Evolutionary conservation across 2,888 invertebrate genomes (phyloP).

Genomic region (Petrolisthes manimaculis): DNA sequence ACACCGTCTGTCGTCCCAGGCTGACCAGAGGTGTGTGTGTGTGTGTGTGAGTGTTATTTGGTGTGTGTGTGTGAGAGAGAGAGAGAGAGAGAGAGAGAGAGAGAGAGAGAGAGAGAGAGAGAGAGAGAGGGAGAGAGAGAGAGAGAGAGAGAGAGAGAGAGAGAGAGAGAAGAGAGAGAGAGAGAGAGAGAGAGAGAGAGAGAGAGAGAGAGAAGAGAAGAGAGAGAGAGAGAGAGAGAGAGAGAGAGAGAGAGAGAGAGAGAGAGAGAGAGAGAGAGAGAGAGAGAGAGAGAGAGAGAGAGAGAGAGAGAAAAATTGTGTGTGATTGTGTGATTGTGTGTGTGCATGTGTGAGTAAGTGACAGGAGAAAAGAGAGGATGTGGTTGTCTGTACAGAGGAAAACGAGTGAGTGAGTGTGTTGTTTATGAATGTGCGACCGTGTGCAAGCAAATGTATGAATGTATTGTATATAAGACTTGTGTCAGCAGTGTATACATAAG

Average conservation of each 20-base stretch:
- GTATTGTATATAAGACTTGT: too few species aligned
- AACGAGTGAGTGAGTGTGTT: background rate
- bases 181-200: background rate
- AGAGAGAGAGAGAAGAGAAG: background rate
- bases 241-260: too few species aligned
- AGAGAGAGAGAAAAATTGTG: background rate
- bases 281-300: too few species aligned
- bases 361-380: background rate
- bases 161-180: background rate
- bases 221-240: background rate
- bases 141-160: background rate
- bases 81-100: too few species aligned
- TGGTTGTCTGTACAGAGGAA: background rate
- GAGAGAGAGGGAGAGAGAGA: background rate
- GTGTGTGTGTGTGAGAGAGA: too few species aligned
- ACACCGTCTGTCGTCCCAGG: too few species aligned
- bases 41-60: too few species aligned
- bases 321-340: background rate
- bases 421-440: background rate
- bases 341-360: background rate
- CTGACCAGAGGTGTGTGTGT: too few species aligned
- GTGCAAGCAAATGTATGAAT: too few species aligned
- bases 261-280: too few species aligned
- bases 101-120: too few species aligned
- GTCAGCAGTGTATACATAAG: too few species aligned